Evolutionary conservation across 2,797 vertebrate genomes (phyloP), one percentile per base, ranked within the genome.

Genomic region (Poeciliopsis gracilis): DNA sequence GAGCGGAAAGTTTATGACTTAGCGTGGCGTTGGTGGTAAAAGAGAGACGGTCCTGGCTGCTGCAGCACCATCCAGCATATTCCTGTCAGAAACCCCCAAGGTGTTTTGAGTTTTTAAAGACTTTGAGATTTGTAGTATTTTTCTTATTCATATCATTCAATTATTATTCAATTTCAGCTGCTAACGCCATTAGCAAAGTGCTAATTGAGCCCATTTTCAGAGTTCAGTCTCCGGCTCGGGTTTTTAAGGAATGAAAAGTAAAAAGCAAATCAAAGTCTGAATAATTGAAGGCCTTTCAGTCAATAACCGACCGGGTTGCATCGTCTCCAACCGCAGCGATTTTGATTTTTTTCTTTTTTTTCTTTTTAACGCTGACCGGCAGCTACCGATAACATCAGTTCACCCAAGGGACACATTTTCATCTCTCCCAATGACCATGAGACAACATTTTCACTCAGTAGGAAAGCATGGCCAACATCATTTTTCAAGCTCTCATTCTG

Each of bases 401-500:
- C 66, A 61, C 51, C 78, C 43, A 41, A 45, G 59, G 67, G 73
- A 75, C 45, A 55, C 10, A 6, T 73, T 77, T 53, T 41, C 41
- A 78, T 49, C 77, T 73, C 73, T 86, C 67, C 49, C 25, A 47
- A 2, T 75, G 80, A 85, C 82, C 84, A 73, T 38, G 76, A 76
- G 67, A 69, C 53, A 86, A 46, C 41, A 55, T 72, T 75, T 75
- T 70, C 36, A n/a, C 18, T 55, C 59, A 36, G 59, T 51, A 61
- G 7, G 66, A 81, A 79, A 81, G 59, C 77, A 78, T 77, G 73
- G 63, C 73, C 0, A 85, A 80, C 76, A 79, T n/a, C 7, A 77
- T 75, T 86, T 83, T 77, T 74, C 78, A 82, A 55, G 72, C 77
- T 86, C 78, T 46, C 82, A 55, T 78, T 91, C 73, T 83, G 76